phyloP scores from a whole-genome alignment of 2,797 vertebrate genomes.

The Miichthys miiuy region DNA sequence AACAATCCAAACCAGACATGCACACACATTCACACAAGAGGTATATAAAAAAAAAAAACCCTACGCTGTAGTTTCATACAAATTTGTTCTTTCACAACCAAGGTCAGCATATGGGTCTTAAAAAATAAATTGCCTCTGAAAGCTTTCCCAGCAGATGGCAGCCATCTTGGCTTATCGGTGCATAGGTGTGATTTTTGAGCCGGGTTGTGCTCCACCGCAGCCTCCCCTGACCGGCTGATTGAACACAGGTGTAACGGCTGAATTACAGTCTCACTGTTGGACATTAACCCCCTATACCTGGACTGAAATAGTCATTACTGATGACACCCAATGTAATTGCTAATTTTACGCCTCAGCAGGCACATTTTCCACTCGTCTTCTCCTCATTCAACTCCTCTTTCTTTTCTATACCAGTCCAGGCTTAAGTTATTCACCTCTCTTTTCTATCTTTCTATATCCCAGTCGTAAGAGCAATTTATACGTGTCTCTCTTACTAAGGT shows the following conservation, averaged over 20 bases:
- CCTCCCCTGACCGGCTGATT: slow-evolving; percentile 85
- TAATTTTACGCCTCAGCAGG: slow-evolving; percentile 95
- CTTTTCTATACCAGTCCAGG: slow-evolving; percentile 84
- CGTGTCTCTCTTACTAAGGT: slow-evolving; percentile 84
- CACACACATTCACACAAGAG: slow-evolving; percentile 9
- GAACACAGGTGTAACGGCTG: slow-evolving; percentile 94
- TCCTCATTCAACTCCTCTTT: slow-evolving; percentile 77
- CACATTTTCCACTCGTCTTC: slow-evolving; percentile 92
- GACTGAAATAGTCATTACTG: slow-evolving; percentile 97
- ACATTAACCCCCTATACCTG: slow-evolving; percentile 95
- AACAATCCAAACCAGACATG: slow-evolving; percentile 19
- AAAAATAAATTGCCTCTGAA: slow-evolving; percentile 91
- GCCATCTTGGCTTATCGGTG: slow-evolving; percentile 90
- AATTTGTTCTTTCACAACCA: slow-evolving; percentile 79
- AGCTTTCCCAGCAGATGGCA: slow-evolving; percentile 86
- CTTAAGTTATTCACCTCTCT: slow-evolving; percentile 91
- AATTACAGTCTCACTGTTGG: slow-evolving; percentile 92
- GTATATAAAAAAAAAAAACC: slow-evolving; percentile 68
- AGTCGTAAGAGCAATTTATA: slow-evolving; percentile 89
- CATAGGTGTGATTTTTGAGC: slow-evolving; percentile 85
- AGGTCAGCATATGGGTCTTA: slow-evolving; percentile 81
- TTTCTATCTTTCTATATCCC: slow-evolving; percentile 70
- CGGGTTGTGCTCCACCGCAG: slow-evolving; percentile 76
- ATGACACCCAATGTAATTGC: slow-evolving; percentile 97
- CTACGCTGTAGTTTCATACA: slow-evolving; percentile 78